Base-by-base conservation (phyloP, 2,888 invertebrate species). In the Trachelus stipa region DNA sequence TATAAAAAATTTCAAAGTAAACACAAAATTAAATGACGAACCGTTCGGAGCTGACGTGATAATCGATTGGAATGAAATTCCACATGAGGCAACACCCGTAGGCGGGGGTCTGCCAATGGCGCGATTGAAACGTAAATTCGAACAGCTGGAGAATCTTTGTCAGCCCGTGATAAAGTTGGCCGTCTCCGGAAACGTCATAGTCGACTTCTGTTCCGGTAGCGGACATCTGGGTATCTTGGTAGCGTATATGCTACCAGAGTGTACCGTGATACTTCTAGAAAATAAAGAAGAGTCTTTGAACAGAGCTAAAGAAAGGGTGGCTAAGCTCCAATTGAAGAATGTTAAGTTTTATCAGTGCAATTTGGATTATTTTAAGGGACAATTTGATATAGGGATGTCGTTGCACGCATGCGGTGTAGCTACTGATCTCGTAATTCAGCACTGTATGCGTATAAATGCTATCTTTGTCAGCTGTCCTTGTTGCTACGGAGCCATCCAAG, bases 381-480 rank as follows among this genome's bases (percentile, higher is more conserved):
- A 93, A 75, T 97, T 98, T 92, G 94, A 98, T 87, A 94, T 99
- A 80, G 98, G 98, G 0, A 94, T 96, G 68, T 96, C 97, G 4
- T 92, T 99, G 56, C 98, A 98, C 92, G 98, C 98, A 4, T 99
- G 98, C 92, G 98, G 98, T 0, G 96, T 97, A 15, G 98, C 98
- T 1, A 98, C 97, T 1, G 99, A 99, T 92, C 93, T 98, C 80
- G 98, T 98, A 1, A 93, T 98, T 75, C 94, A 96, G 85, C 96
- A 96, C 88, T 98, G 98, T 90, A 93, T 96, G 23, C 92, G 93
- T 74, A 94, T 93, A 23, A 93, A 93, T 78, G 98, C 98, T 0
- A 94, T 95, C 82, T 98, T 98, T 92, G 96, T 98, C 0, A 93
- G 97, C 76, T 98, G 97, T 87, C 98, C 98, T 0, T 99, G 99